Base-by-base conservation (phyloP, 2,797 vertebrate genomes). In the Lepus oiostolus region DNA sequence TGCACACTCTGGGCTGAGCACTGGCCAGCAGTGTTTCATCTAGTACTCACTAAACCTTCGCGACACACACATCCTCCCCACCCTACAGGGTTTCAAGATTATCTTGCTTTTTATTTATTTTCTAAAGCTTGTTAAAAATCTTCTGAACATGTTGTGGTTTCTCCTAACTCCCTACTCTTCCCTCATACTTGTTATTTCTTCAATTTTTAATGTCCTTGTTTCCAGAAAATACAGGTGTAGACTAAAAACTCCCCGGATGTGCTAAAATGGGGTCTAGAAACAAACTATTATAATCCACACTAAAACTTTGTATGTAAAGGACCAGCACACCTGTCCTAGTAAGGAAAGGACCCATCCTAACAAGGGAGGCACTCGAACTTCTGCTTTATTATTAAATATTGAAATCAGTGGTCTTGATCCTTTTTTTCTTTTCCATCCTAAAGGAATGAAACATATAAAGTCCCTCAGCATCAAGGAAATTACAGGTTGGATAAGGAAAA, bases 361-460 rank as follows among this genome's bases (percentile, higher is more conserved):
- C 9, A 28, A 26, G 0, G 0, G 11, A 16, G 30, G 63, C 7
- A 0, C 17, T 2, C 10, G 0, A 8, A 2, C 26, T 14, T 14
- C 6, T 17, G 10, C 38, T 19, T 8, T 24, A 38, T 0, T 0
- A 0, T 21, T 67, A 26, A 13, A 2, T 4, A 5, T 1, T 4
- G 58, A 10, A 77, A 3, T 6, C 4, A 30, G 28, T 0, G 26
- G 38, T 96, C 85, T 92, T 63, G 67, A 58, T 32, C 13, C 60
- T 54, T 71, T 58, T 58, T 87, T 87, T 8, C 12, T 24, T 65
- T 38, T 42, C 62, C n/a, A 13, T 62, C 32, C 47, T 17, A 22
- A 26, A 14, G 11, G 24, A 60, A 17, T 50, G 52, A 70, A 83
- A 24, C 28, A n/a, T 58, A 22, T 9, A 7, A 24, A 77, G 42